Base-by-base conservation (phyloP, 1,140 invertebrate genomes). In the Lerema accius region DNA sequence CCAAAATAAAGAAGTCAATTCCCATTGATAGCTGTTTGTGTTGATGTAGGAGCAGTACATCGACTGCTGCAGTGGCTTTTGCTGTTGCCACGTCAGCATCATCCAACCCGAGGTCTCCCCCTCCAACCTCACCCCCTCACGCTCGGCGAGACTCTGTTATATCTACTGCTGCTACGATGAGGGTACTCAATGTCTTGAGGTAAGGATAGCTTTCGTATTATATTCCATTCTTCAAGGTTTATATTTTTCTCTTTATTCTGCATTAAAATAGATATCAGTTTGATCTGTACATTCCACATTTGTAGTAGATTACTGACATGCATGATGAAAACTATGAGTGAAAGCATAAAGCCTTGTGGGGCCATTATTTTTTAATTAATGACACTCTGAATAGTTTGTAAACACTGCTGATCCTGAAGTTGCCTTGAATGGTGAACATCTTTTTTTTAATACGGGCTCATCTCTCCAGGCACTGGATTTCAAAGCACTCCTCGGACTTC, bases 91-190 rank as follows among this genome's bases (percentile, higher is more conserved):
- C 97, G 0, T 97, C 96, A 4, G 97, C 95, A 0, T 96, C 95
- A 0, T 96, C 95, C 49, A 97, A 96, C 78, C 95, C 96, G 0
- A 89, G 95, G 0, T 87, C 86, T 0, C 85, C 87, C 5, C 79
- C 84, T 2, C 82, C 82, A 6, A 80, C 63, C 39, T 91, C 76
- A 51, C 86, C 70, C 53, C 88, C 86, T 48, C 86, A n/a, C 53
- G 86, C 68, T 39, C 87, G 93, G 53, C 94, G 97, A 67, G 96
- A 98, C 76, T 97, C 96, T 10, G 95, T 98, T 4, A 96, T 98
- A 75, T 97, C 96, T 23, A 97, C 96, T 1, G 97, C 97, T 15
- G 97, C 97, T 16, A 98, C 97, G 0, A 98, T 98, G 97, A 88
- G 97, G 69, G 97, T 98, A 0, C 91, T 99, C 0, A 98, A 97